Conservation (phyloP, 2,888 invertebrate species). For the Phortica okadai region DNA sequence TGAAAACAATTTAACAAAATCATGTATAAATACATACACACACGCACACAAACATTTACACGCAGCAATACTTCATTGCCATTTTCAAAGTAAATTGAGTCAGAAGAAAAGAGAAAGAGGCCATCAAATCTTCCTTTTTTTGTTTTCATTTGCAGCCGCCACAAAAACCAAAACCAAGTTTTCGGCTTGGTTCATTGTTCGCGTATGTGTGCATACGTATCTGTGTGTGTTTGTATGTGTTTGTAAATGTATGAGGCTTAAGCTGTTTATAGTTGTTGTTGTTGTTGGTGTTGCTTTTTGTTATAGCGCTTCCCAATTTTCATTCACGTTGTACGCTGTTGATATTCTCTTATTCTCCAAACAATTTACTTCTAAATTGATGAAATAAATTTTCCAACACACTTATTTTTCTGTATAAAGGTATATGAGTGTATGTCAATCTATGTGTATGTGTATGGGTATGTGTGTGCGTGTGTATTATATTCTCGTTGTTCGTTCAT, state of each 20-base stretch:
- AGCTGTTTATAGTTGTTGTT: slow-evolving; percentile 57
- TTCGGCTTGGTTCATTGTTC: slow-evolving; percentile 28
- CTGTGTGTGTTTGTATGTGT: slow-evolving; percentile 34
- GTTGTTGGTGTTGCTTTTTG: slow-evolving; percentile 29
- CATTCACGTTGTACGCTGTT: slow-evolving; percentile 12
- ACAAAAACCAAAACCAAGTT: slow-evolving; percentile 30
- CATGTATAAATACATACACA: background rate
- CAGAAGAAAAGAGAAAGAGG: background rate
- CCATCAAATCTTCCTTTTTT: background rate
- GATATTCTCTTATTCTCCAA: slow-evolving; percentile 67
- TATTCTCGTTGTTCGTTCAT: no score
- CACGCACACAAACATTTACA: slow-evolving; percentile 24
- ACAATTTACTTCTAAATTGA: slow-evolving; percentile 76
- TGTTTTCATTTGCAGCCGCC: slow-evolving; percentile 30
- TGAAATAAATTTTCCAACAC: slow-evolving; percentile 75
- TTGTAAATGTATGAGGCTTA: slow-evolving; percentile 49
- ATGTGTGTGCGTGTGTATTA: no score
- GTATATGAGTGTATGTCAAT: slow-evolving; percentile 57
- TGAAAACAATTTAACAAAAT: slow-evolving; percentile 2
- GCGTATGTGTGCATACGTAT: slow-evolving; percentile 25
- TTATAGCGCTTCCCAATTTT: background rate
- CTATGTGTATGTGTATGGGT: background rate
- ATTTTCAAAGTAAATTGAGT: slow-evolving; percentile 30
- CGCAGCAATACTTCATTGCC: background rate
- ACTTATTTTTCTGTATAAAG: slow-evolving; percentile 58